Base-by-base conservation (phyloP, 1,140 invertebrate species). In the Physella acuta region DNA sequence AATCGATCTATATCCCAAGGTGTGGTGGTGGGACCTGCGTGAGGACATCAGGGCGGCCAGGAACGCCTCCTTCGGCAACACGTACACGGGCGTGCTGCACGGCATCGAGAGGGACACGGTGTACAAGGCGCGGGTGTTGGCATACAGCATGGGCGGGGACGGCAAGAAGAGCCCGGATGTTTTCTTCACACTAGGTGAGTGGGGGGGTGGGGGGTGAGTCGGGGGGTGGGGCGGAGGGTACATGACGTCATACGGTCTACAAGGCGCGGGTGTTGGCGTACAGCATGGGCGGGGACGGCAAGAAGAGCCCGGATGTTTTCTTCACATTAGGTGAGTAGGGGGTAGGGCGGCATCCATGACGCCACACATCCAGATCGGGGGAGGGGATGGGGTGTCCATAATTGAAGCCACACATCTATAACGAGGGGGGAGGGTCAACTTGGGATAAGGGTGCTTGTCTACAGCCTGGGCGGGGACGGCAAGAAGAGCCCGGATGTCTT, bases 251-350 rank as follows among this genome's bases (percentile, higher is more conserved):
- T 28, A 56, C 39, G 14, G 55, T 77, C 34, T 80, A 78, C 65
- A 74, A 75, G 16, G 53, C 76, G 0, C 65, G 78, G 20, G 66
- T 78, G 0, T 52, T 77, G 24, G 78, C 56, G 3, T 73, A 63
- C 49, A 75, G 73, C 61, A 56, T 61, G 26, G 77, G 75, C 1
- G 78, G 78, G 1, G 74, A 75, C 39, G 78, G 78, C 2, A 78
- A 75, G 39, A 80, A 78, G 49, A 74, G 72, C 44, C 67, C 71
- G 14, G 73, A 76, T 14, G 67, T 78, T 14, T 78, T 72, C 55
- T 80, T 80, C 65, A 78, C 78, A 44, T 34, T 80, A 24, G 75
- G 75, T 76, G 30, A 62, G 73, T 64, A n/a, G n/a, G n/a, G n/a
- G n/a, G n/a, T n/a, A n/a, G n/a, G n/a, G n/a, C n/a, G n/a, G n/a